Percentiles rank a stretch among this genome's conserved stretches.
Evolutionary conservation across 2,888 invertebrate genomes (phyloP).

Genomic region (Andricus curvator): DNA sequence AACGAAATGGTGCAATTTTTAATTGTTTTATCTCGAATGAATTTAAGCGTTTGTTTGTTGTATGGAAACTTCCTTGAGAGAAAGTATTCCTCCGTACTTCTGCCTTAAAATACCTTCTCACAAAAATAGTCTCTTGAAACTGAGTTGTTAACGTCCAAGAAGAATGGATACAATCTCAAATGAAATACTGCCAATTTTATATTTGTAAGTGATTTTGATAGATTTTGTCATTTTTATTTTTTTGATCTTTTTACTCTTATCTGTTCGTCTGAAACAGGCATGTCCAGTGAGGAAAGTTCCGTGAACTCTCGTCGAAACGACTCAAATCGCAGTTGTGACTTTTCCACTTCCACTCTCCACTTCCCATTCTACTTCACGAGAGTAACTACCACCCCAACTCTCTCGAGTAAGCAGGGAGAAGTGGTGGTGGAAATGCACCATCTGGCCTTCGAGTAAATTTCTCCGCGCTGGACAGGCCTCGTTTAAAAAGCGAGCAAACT

Average conservation of each 20-base stretch:
- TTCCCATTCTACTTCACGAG: too few relatives aligned
- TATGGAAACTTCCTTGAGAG: conserved; percentile 3
- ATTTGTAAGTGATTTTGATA: not conserved
- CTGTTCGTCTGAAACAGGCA: not conserved
- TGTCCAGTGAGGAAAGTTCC: too few relatives aligned
- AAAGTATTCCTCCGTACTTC: conserved; percentile 22
- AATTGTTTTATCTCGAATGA: conserved; percentile 25
- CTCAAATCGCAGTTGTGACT: too few relatives aligned
- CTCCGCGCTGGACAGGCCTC: too few relatives aligned
- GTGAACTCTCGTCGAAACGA: too few relatives aligned
- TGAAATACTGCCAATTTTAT: conserved; percentile 28
- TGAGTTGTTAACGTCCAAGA: conserved; percentile 8
- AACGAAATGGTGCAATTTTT: conserved; percentile 29
- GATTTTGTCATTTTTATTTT: not conserved
- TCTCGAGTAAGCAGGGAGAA: too few relatives aligned
- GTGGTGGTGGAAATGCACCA: too few relatives aligned
- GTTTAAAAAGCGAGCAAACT: not conserved
- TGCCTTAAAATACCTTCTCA: not conserved
- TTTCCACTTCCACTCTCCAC: too few relatives aligned
- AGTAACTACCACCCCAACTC: too few relatives aligned
- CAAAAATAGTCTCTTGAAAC: not conserved
- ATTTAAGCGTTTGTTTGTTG: not conserved
- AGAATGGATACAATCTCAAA: not conserved
- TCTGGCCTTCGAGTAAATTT: too few relatives aligned
- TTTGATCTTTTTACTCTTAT: not conserved